phyloP scores from a whole-genome alignment of 2,797 vertebrate species.

The Pterois miles region DNA sequence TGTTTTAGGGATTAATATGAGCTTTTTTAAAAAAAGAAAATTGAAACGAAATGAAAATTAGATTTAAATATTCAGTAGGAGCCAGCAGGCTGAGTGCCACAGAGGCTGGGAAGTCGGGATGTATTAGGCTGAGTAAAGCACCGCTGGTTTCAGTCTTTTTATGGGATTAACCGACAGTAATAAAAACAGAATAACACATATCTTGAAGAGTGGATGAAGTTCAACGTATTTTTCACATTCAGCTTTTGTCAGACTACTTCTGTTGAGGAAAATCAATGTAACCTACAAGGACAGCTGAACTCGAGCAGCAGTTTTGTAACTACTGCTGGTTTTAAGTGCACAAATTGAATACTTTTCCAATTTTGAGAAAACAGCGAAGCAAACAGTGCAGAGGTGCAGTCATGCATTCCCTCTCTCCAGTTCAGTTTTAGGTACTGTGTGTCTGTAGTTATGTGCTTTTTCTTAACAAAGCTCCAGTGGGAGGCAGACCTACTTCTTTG shows the following conservation, averaged over 20 bases:
- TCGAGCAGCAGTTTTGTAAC: background rate
- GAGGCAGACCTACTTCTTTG: constrained; percentile 88
- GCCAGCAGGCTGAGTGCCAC: background rate
- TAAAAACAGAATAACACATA: background rate
- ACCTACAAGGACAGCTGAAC: background rate
- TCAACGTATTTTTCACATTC: background rate
- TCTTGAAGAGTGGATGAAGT: background rate
- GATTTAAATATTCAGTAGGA: background rate
- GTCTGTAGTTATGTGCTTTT: constrained; percentile 16
- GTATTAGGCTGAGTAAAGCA: background rate
- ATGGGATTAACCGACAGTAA: background rate
- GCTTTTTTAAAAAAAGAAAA: background rate
- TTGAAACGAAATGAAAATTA: too few relatives aligned
- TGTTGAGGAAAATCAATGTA: background rate
- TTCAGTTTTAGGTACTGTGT: constrained; percentile 10
- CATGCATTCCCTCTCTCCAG: background rate
- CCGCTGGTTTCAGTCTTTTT: background rate
- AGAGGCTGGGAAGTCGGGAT: background rate
- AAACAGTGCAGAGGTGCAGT: constrained; percentile 21
- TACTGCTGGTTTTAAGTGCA: background rate
- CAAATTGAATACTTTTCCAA: background rate
- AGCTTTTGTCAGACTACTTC: background rate
- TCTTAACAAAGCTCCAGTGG: constrained; percentile 46
- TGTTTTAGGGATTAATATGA: background rate
- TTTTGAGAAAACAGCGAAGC: constrained; percentile 7